Evolutionary conservation across 30 jellyfish, hydroid and myxozoan genomes (phyloP), one percentile per base, ranked within the genome.

Genomic region (Morbakka virulenta): DNA sequence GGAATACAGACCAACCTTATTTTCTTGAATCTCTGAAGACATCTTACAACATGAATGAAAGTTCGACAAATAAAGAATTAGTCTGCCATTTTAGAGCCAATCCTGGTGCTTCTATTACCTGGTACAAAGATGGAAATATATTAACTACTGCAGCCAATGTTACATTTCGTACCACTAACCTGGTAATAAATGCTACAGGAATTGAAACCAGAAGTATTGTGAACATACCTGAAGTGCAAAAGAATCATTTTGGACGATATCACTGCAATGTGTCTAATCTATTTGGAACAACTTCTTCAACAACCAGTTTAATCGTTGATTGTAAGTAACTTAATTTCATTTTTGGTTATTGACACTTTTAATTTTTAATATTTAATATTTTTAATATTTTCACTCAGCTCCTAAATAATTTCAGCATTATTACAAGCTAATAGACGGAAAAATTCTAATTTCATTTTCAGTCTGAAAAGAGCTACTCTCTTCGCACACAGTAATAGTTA

Each of bases 181-280:
- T 41, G 9, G 17, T 41, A 41, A 17, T 17, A 9, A 41, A 41
- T 17, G 57, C 9, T 41, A 41, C 57, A 41, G 57, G 57, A 9
- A 41, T 17, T 17, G 57, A 41, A 41, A 41, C 57, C 9, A 41
- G 17, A 41, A 80, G 83, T 20, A 80, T 68, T 27, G 24, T 80
- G 36, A n/a, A 28, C 1, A 35, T 80, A 32, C 20, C n/a, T 0
- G 14, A 34, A 2, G 13, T 68, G 2, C 67, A 31, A 25, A 80
- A 82, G 50, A 48, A 11, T 3, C 50, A 65, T 72, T 76, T 57
- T 20, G 92, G 92, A 2, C 21, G 33, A 9, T 80, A 80, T 31
- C 77, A 32, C 31, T 80, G 92, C 34, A 26, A 34, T 52, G 92
- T 82, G 11, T 35, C 47, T 17, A 80, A 80, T 62, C 84, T 50